Conservation (phyloP, 2,113 vertebrate species). For the Phaethon lepturus region DNA sequence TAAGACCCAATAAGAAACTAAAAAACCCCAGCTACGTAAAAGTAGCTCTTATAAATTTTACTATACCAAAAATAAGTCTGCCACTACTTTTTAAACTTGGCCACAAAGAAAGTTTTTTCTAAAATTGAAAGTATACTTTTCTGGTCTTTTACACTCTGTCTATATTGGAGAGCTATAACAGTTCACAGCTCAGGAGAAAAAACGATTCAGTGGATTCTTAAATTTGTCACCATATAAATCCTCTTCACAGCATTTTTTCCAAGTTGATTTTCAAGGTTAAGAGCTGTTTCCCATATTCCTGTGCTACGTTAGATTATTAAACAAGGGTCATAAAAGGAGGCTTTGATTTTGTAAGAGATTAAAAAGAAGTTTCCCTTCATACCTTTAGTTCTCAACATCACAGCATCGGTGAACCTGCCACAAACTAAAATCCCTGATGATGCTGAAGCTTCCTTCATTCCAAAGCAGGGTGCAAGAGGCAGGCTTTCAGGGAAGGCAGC, state of each 20-base stretch:
- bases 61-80: neutral
- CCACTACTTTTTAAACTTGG: neutral
- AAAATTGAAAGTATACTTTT: neutral
- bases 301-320: neutral
- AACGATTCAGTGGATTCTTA: neutral
- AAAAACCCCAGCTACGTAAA: accelerated
- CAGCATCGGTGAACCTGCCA: neutral
- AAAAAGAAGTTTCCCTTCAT: neutral
- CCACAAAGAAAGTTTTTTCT: neutral
- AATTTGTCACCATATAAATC: conserved; percentile 39
- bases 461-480: neutral
- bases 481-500: neutral
- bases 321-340: neutral
- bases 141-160: neutral
- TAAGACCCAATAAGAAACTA: neutral
- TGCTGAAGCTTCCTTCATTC: neutral
- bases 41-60: neutral
- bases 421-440: neutral
- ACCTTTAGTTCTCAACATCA: neutral
- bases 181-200: neutral
- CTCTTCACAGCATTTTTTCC: neutral
- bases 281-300: neutral
- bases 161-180: neutral
- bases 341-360: conserved; percentile 7
- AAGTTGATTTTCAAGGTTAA: conserved; percentile 47